Conservation (phyloP, 1,140 invertebrate genomes). For the Drosophila dunni region DNA sequence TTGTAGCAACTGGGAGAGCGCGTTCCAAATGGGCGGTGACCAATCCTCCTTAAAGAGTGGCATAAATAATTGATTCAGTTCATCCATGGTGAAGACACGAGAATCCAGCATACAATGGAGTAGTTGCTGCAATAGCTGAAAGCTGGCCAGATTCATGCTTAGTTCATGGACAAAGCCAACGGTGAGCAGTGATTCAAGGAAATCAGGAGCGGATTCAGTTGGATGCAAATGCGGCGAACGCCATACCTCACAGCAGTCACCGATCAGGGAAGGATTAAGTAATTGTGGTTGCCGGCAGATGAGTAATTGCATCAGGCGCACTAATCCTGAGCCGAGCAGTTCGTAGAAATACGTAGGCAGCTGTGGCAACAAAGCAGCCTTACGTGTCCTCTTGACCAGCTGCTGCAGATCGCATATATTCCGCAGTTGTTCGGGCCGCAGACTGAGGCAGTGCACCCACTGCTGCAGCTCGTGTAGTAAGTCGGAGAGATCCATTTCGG, state of each 20-base stretch:
- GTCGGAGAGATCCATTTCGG: constrained; percentile 55
- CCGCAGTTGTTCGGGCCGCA: constrained; percentile 48
- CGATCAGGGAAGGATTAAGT: constrained; percentile 23
- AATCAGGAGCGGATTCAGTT: constrained; percentile 26
- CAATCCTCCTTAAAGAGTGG: constrained; percentile 71
- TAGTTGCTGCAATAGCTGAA: constrained; percentile 52
- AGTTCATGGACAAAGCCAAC: constrained; percentile 59
- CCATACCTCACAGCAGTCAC: constrained; percentile 51
- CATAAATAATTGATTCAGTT: constrained; percentile 68
- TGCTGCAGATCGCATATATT: constrained; percentile 13
- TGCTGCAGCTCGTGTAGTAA: constrained; percentile 66
- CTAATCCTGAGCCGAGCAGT: constrained; percentile 54
- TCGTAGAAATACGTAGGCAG: constrained; percentile 66
- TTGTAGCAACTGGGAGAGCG: constrained; percentile 64
- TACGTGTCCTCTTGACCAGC: constrained; percentile 21
- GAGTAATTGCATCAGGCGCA: constrained; percentile 70
- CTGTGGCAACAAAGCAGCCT: constrained; percentile 36
- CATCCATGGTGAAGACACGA: constrained; percentile 48
- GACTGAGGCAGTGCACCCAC: constrained; percentile 64
- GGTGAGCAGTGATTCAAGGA: constrained; percentile 60
- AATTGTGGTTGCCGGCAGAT: constrained; percentile 53
- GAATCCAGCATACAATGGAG: constrained; percentile 53
- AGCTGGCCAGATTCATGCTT: constrained; percentile 17
- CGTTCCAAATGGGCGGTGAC: constrained; percentile 50
- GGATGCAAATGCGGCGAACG: constrained; percentile 34